Conservation (phyloP, 2,797 vertebrate genomes). For the Columba guinea region DNA sequence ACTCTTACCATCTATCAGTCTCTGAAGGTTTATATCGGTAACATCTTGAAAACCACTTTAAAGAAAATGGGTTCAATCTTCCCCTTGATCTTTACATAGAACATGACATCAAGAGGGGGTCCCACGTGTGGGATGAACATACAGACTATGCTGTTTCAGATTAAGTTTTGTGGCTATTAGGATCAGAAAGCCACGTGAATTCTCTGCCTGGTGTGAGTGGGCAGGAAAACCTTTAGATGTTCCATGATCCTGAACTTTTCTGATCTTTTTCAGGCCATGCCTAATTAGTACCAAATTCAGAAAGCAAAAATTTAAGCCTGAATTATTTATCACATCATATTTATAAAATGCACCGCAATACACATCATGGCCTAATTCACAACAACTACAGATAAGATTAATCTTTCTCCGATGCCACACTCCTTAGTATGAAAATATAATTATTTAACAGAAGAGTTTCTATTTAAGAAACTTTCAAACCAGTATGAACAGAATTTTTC, state of each 20-base stretch:
- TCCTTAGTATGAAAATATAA: slow-evolving; percentile 43
- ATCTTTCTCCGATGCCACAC: slow-evolving; percentile 3
- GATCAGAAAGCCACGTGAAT: slow-evolving; percentile 46
- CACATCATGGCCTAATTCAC: slow-evolving; percentile 39
- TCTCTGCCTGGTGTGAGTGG: slow-evolving; percentile 2
- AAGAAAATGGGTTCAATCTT: slow-evolving; percentile 52
- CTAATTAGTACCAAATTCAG: slow-evolving; percentile 63
- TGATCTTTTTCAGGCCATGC: slow-evolving; percentile 67
- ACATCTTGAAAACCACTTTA: slow-evolving; percentile 51
- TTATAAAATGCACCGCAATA: slow-evolving; percentile 41
- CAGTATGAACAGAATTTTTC: slow-evolving; percentile 5
- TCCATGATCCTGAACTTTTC: slow-evolving; percentile 46
- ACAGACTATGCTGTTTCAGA: slow-evolving; percentile 58
- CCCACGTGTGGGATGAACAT: slow-evolving; percentile 44
- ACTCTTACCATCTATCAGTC: not conserved
- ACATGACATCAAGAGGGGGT: slow-evolving; percentile 51
- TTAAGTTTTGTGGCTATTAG: slow-evolving; percentile 58
- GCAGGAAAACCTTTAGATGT: slow-evolving; percentile 49
- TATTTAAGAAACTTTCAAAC: too few species aligned
- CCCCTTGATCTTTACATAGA: slow-evolving; percentile 64
- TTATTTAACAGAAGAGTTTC: slow-evolving; percentile 43
- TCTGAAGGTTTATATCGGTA: slow-evolving; percentile 28
- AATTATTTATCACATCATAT: slow-evolving; percentile 62
- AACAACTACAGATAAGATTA: slow-evolving; percentile 43
- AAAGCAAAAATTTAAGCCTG: slow-evolving; percentile 27